phyloP scores from a whole-genome alignment of 2,888 invertebrate genomes.

The Nesidiocoris tenuis region DNA sequence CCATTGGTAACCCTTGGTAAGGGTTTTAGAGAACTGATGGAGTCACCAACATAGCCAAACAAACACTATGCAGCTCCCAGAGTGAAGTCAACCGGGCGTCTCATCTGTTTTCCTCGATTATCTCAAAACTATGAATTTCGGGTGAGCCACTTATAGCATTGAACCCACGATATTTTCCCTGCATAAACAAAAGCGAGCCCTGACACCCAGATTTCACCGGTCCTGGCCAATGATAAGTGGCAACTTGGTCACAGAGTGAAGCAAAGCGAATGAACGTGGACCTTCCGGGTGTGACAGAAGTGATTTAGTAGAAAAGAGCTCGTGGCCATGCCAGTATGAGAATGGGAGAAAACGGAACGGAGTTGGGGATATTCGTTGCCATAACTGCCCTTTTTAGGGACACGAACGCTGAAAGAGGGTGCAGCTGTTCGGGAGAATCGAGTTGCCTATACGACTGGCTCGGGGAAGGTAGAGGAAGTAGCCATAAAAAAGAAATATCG shows the following conservation, averaged over 20 bases:
- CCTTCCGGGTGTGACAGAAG: slow-evolving; percentile 33
- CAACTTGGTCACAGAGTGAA: not conserved
- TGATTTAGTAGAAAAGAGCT: slow-evolving; percentile 21
- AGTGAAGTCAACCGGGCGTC: too few species aligned
- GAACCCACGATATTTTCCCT: too few species aligned
- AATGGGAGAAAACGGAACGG: not conserved
- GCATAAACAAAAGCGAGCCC: too few species aligned
- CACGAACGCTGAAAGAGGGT: not conserved
- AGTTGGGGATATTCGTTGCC: slow-evolving; percentile 30
- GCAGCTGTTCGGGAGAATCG: not conserved
- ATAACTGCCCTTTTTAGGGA: slow-evolving; percentile 33
- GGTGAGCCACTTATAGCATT: too few species aligned
- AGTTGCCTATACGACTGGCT: not conserved
- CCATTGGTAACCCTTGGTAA: too few species aligned
- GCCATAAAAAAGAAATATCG: slow-evolving; percentile 40
- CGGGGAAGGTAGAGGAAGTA: not conserved
- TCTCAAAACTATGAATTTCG: too few species aligned
- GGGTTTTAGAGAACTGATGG: too few species aligned
- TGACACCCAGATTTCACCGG: too few species aligned
- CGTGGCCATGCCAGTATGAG: too few species aligned
- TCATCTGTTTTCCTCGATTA: too few species aligned
- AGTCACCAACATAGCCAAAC: too few species aligned
- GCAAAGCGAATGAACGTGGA: slow-evolving; percentile 1
- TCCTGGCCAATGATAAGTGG: not conserved
- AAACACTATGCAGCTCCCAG: too few species aligned